These are phyloP conservation scores for Drosophila mauritiana DNA, from an alignment of 1,140 invertebrate species.

Conservation along the genomic window DNA sequence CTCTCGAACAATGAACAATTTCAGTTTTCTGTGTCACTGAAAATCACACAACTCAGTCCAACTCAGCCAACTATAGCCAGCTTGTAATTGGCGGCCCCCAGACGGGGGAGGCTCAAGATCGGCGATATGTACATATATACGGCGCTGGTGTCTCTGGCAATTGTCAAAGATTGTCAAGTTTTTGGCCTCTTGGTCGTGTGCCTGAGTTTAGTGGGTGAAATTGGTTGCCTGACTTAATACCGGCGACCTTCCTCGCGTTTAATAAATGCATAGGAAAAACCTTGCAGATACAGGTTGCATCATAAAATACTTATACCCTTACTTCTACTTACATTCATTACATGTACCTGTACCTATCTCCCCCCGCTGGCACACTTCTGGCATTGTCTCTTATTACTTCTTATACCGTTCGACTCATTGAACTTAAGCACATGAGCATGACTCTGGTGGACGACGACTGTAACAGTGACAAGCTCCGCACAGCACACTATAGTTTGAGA, in stretches of 20 bases:
- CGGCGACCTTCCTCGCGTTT: slow-evolving; percentile 44
- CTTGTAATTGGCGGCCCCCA: slow-evolving; percentile 54
- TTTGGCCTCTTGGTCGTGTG: slow-evolving; percentile 49
- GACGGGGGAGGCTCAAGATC: slow-evolving; percentile 12
- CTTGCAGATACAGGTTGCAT: slow-evolving; percentile 49
- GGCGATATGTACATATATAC: slow-evolving; percentile 9
- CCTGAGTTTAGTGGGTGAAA: slow-evolving; percentile 60
- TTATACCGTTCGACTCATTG: slow-evolving; percentile 60
- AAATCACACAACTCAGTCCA: slow-evolving; percentile 62
- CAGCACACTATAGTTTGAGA: background rate
- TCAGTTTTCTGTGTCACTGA: slow-evolving; percentile 74
- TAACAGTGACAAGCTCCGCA: slow-evolving; percentile 26
- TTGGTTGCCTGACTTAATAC: slow-evolving; percentile 56
- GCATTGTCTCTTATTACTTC: slow-evolving; percentile 44
- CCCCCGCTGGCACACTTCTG: slow-evolving; percentile 45
- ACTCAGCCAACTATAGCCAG: slow-evolving; percentile 56
- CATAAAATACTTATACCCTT: slow-evolving; percentile 27
- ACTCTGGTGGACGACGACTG: slow-evolving; percentile 39
- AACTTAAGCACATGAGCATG: slow-evolving; percentile 60
- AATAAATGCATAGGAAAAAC: slow-evolving; percentile 61
- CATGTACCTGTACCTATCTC: background rate
- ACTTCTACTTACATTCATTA: too few species aligned
- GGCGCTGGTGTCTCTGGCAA: slow-evolving; percentile 26
- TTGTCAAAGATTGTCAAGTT: slow-evolving; percentile 61
- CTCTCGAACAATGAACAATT: slow-evolving; percentile 74